Evolutionary conservation across 2,888 invertebrate genomes (phyloP).

Genomic region (Acholoe squamosa): DNA sequence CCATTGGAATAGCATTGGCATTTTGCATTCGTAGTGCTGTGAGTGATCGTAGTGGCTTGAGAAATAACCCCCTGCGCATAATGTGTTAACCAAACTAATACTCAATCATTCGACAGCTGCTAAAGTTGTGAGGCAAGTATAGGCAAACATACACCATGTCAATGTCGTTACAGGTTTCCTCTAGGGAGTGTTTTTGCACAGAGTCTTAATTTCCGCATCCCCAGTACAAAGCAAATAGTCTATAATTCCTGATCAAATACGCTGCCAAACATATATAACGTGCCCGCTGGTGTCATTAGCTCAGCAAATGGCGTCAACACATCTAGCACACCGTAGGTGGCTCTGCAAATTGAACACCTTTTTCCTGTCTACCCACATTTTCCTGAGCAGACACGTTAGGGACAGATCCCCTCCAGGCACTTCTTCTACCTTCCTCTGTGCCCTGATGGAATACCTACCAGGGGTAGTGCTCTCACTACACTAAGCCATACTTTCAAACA

Average conservation of each 20-base stretch:
- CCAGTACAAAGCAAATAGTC: background rate
- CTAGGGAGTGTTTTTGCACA: too few species aligned
- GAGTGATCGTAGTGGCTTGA: too few species aligned
- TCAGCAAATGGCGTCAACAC: background rate
- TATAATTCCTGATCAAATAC: slow-evolving; percentile 10
- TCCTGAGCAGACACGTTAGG: background rate
- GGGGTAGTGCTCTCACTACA: too few species aligned
- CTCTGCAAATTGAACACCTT: background rate
- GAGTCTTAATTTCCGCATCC: background rate
- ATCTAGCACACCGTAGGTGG: background rate
- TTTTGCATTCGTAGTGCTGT: too few species aligned
- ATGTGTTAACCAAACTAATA: too few species aligned
- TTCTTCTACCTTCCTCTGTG: background rate
- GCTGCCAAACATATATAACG: background rate
- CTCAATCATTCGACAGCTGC: too few species aligned
- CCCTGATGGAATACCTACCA: background rate
- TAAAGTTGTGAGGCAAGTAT: too few species aligned
- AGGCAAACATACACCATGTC: too few species aligned
- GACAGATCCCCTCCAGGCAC: background rate
- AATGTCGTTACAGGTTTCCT: too few species aligned
- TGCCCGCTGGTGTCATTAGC: background rate
- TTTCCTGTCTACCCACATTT: background rate
- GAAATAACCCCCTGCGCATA: too few species aligned
- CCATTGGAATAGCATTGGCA: too few species aligned
- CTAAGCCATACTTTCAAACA: too few species aligned